These are phyloP conservation scores for Rhodeus uyekii DNA, from an alignment of 2,797 vertebrate genomes.

Conservation along the genomic window DNA sequence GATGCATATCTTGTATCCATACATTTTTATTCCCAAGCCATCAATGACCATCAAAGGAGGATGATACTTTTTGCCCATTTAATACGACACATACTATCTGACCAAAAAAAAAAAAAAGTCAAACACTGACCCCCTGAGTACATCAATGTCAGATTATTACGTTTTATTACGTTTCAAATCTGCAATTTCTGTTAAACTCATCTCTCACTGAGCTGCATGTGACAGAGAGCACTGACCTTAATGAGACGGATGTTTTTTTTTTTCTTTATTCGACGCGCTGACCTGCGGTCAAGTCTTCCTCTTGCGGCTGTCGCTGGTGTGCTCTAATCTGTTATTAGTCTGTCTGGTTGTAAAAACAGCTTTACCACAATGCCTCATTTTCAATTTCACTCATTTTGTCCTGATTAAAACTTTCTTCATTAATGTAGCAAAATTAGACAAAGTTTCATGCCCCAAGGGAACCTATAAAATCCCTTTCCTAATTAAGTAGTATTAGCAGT, in stretches of 20 bases:
- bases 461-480: conserved; percentile 58
- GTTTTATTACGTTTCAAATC: neutral
- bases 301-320: conserved; percentile 18
- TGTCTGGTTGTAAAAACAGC: conserved; percentile 60
- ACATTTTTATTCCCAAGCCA: neutral
- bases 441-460: conserved; percentile 61
- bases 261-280: neutral
- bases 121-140: neutral
- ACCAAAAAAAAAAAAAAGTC: neutral
- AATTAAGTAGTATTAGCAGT: conserved; percentile 57
- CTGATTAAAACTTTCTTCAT: conserved; percentile 64
- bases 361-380: conserved; percentile 66
- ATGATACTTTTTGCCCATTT: neutral
- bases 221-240: conserved; percentile 1
- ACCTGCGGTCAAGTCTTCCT: neutral
- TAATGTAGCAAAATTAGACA: conserved; percentile 71
- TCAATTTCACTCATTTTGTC: conserved; percentile 60
- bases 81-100: neutral
- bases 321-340: conserved; percentile 56
- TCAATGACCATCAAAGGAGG: neutral
- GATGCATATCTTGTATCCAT: neutral
- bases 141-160: neutral
- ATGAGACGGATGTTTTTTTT: neutral
- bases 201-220: neutral
- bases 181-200: neutral